These are phyloP conservation scores for Lepus oiostolus DNA, from an alignment of 2,797 vertebrate species.

Conservation along the genomic window DNA sequence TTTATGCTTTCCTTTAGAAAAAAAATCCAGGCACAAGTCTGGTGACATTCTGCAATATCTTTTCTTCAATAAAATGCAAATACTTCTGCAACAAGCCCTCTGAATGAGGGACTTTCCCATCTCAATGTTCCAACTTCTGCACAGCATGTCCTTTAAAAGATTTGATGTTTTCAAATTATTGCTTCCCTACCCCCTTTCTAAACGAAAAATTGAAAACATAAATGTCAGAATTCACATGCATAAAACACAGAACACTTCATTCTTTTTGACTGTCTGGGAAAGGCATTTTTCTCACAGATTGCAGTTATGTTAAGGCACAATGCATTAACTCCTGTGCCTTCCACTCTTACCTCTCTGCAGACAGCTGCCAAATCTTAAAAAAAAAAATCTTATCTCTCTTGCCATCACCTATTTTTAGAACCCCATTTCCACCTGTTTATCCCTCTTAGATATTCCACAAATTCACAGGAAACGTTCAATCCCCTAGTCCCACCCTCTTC, in stretches of 20 bases:
- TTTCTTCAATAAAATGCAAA: slow-evolving; percentile 50
- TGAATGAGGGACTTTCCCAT: neutral
- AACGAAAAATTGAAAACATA: slow-evolving; percentile 1
- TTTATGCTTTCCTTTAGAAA: slow-evolving; percentile 16
- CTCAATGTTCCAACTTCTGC: neutral
- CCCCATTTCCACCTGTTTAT: neutral
- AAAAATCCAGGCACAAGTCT: neutral
- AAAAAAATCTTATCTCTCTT: neutral
- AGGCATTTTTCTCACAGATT: neutral
- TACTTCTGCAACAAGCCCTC: neutral
- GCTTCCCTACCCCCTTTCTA: neutral
- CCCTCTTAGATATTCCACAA: neutral
- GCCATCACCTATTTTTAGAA: neutral
- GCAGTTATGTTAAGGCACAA: neutral
- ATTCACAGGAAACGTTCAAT: neutral
- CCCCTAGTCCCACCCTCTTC: neutral
- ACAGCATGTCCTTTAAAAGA: neutral
- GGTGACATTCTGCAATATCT: neutral
- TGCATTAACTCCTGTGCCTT: neutral
- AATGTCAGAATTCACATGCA: neutral
- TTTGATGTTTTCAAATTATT: neutral
- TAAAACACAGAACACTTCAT: neutral
- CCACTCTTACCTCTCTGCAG: neutral
- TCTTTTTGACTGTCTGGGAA: neutral
- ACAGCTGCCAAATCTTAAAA: neutral